Conservation (phyloP, 2,113 vertebrate species). For the Lophotis ruficrista region DNA sequence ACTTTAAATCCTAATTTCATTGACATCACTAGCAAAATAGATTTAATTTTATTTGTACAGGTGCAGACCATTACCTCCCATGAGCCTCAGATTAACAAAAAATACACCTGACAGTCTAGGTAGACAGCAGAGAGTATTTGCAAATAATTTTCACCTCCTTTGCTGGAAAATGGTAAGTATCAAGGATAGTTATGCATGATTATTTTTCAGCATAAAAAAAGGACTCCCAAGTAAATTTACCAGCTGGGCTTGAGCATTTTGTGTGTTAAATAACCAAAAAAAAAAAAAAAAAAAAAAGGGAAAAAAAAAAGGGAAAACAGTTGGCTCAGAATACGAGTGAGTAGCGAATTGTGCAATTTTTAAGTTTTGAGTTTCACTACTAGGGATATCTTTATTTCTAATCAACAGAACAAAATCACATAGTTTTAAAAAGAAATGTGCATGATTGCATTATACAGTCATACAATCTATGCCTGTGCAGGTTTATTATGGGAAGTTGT, state of each 20-base stretch:
- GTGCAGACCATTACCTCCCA: not conserved
- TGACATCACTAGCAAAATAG: not conserved
- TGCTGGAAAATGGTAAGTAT: not conserved
- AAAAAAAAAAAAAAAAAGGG: not conserved
- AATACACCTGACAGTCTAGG: not conserved
- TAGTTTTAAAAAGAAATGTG: constrained; percentile 24
- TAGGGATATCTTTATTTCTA: not conserved
- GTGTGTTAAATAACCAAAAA: not conserved
- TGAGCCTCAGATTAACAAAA: not conserved
- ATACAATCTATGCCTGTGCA: not conserved
- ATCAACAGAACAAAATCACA: constrained; percentile 34
- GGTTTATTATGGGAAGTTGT: constrained; percentile 14
- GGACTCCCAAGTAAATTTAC: not conserved
- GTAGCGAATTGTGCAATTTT: not conserved
- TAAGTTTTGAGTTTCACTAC: not conserved
- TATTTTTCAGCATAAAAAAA: constrained; percentile 3
- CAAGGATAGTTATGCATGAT: not conserved
- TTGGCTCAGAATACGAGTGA: not conserved
- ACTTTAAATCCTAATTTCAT: constrained; percentile 15
- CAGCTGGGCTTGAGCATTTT: not conserved
- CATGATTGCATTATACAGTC: constrained; percentile 55
- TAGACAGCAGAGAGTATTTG: not conserved
- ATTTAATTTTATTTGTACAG: constrained; percentile 22
- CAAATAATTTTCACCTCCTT: not conserved
- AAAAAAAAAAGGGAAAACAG: not conserved